Base-by-base conservation (phyloP, 1,140 invertebrate genomes). In the Leptopilina clavipes region DNA sequence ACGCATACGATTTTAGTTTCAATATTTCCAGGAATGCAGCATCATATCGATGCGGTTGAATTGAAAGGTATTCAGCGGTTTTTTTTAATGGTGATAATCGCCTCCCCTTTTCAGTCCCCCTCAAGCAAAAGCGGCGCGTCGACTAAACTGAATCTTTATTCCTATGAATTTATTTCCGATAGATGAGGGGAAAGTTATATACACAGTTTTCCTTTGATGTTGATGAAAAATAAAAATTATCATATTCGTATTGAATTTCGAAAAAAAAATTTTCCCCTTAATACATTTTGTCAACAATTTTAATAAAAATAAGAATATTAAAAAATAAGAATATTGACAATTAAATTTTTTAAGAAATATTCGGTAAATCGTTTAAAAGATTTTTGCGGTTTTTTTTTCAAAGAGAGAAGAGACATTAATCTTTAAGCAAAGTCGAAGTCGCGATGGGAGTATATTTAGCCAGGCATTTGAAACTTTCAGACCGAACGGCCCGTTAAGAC, bases 381-480 rank as follows among this genome's bases (percentile, higher is more conserved):
- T 12, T 12, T 48, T 48, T 44, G 56, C 11, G 56, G 3, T 31
- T 65, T 19, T 59, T 59, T 59, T 65, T 25, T 59, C 25, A 17
- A 54, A 54, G 52, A 18, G 10, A 11, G 25, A 12, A 65, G 59
- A 65, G 25, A 11, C 81, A 82, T 84, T 83, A 84, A 84, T 84
- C 80, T 82, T 82, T 82, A 76, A 70, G 77, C 71, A 76, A 75
- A 76, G 74, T 73, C 74, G 78, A 82, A 78, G 73, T 77, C 37
- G 31, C 75, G 48, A 54, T 44, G 56, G 44, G 40, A 80, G 74
- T 85, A 85, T 86, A 86, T 86, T 84, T 86, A 86, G 85, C 80
- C 76, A 71, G 81, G 80, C 80, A 83, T 83, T 81, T 84, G 79
- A 81, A 84, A 82, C 79, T 85, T 83, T 82, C 76, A 81, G 81